A percentile compares a stretch with the other conserved stretches of the same genome.
These are phyloP conservation scores for Empidonax alnorum DNA, from an alignment of 2,113 vertebrate genomes.

Conservation along the genomic window DNA sequence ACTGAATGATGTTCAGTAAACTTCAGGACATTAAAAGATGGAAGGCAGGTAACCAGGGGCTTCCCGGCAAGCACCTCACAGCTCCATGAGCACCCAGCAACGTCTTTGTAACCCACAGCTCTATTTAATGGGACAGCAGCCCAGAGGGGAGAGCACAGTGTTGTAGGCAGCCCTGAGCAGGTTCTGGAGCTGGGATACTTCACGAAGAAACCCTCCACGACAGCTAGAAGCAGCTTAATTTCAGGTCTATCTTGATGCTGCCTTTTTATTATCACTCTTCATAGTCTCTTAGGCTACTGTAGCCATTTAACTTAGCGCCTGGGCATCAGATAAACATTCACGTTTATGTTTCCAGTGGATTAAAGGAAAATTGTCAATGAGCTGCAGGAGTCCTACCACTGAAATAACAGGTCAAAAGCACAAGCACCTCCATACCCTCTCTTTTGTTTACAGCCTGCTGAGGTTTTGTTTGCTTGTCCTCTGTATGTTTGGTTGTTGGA, in stretches of 20 bases:
- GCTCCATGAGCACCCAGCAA: background rate
- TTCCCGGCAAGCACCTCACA: background rate
- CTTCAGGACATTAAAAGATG: background rate
- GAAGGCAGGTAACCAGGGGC: background rate
- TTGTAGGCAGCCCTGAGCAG: background rate
- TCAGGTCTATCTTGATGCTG: background rate
- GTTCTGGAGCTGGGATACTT: background rate
- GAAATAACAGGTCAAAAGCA: background rate
- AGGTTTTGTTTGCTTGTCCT: background rate
- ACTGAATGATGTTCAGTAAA: background rate
- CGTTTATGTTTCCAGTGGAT: background rate
- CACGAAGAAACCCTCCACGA: background rate
- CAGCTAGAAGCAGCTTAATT: background rate
- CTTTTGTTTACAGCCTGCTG: background rate
- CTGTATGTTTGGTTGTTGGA: background rate
- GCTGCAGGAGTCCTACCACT: background rate
- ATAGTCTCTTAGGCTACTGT: background rate
- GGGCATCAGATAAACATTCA: background rate
- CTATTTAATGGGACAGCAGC: background rate
- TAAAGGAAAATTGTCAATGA: background rate
- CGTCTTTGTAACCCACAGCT: rapidly evolving
- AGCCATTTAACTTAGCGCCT: background rate
- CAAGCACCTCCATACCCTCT: background rate
- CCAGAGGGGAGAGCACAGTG: background rate
- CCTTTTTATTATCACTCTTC: background rate